Conservation (phyloP, 2,888 invertebrate genomes). For the Cephalotes varians region DNA sequence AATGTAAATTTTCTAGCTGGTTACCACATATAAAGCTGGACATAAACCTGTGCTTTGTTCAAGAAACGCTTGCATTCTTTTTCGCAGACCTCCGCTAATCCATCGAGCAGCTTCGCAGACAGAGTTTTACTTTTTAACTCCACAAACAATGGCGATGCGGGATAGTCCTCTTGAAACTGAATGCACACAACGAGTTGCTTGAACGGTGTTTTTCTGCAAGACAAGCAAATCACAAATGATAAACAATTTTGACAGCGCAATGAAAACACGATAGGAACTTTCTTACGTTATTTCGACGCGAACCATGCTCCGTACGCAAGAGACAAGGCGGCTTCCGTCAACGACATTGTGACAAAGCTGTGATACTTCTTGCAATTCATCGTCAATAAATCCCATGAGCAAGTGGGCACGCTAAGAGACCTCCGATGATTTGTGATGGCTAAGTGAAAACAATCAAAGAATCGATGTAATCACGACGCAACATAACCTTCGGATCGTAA, state of each 20-base stretch:
- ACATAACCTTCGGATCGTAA: conserved; percentile 49
- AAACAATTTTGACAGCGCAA: too few species aligned
- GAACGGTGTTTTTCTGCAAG: conserved; percentile 87
- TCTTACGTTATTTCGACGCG: conserved; percentile 89
- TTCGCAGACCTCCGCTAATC: conserved; percentile 89
- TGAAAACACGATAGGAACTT: background rate
- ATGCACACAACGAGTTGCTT: conserved; percentile 89
- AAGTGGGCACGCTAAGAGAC: conserved; percentile 12
- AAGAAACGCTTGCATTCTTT: conserved; percentile 87
- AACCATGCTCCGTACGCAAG: conserved; percentile 89
- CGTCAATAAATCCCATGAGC: conserved; percentile 89
- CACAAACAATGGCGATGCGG: conserved; percentile 87
- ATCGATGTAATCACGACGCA: conserved; percentile 14
- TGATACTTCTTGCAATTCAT: conserved; percentile 89
- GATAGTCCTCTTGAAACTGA: conserved; percentile 90
- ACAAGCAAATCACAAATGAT: conserved; percentile 53
- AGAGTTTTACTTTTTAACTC: conserved; percentile 91
- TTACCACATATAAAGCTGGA: background rate
- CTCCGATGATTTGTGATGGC: background rate
- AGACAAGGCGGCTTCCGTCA: conserved; percentile 88
- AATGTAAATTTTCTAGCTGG: background rate
- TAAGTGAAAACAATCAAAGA: conserved; percentile 3
- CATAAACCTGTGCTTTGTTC: conserved; percentile 87
- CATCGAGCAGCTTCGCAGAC: conserved; percentile 88
- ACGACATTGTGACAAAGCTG: conserved; percentile 89